Evolutionary conservation across 2,888 invertebrate species (phyloP), one percentile per base, ranked within the genome.

Genomic region (Morpho achilles): DNA sequence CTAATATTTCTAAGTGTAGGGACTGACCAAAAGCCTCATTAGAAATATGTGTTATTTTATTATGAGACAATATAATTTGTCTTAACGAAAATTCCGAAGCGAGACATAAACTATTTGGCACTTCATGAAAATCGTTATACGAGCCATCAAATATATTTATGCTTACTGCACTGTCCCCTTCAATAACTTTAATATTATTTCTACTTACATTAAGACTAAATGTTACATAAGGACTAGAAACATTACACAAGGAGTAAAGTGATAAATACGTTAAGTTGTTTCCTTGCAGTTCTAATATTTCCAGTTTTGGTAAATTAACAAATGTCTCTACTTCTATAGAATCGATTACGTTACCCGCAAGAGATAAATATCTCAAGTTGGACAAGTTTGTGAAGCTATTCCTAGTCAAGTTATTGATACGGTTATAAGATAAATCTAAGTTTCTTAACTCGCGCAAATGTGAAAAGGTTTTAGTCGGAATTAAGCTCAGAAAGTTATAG

Each of bases 341-440:
- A 64, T 91, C 91, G 71, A 98, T 93, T 70, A 94, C 91, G 87
- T 98, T 98, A 75, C 95, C 94, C 55, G 96, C 95, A 69, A 98
- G 88, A 79, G 97, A 95, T 71, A 98, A 91, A 74, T 95, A 96
- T 69, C 94, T 93, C 68, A 98, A 92, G 79, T 94, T 94, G 43
- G 95, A 94, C 78, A 97, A 92, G 82, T 95, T 94, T 69, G 92
- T 91, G 78, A 98, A 97, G 63, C 95, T 93, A 73, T 93, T 92
- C 66, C 92, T 92, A 71, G 94, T 93, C 65, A 97, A 89, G 68
- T 91, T 90, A 74, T 92, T 92, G 72, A 97, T 94, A 75, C 94
- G 93, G 82, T 97, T 97, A 56, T 94, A 95, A 64, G 95, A 94
- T 69, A 97, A 87, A 77, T 96, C 95, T 65, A 97, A 90, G 56